These are phyloP conservation scores for Oncorhynchus clarkii DNA, from an alignment of 2,113 vertebrate species.

Conservation along the genomic window DNA sequence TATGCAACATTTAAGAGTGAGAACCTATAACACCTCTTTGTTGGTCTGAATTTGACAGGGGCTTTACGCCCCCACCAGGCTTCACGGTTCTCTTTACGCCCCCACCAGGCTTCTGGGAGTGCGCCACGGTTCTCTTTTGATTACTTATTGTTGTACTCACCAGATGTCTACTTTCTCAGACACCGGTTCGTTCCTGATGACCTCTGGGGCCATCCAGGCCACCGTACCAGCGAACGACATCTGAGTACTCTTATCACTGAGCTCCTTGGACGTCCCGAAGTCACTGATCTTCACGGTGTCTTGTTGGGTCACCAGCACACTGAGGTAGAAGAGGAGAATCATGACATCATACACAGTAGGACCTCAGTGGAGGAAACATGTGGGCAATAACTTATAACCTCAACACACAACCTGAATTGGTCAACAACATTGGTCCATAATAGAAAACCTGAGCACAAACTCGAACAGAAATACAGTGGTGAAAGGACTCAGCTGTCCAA, in stretches of 20 bases:
- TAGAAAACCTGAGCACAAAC: too few species aligned
- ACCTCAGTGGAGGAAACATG: too few species aligned
- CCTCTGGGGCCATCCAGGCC: conserved; percentile 98
- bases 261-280: conserved; percentile 97
- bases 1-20: too few species aligned
- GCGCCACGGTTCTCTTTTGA: too few species aligned
- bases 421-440: too few species aligned
- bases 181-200: conserved; percentile 96
- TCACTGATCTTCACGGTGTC: conserved; percentile 97
- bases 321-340: conserved; percentile 45
- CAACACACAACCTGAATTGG: too few species aligned
- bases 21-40: background rate
- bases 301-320: conserved; percentile 94
- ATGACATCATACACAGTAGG: background rate
- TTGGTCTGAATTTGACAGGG: background rate
- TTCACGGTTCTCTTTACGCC: background rate
- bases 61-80: too few species aligned
- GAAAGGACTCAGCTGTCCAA: too few species aligned
- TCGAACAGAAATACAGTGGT: too few species aligned
- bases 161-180: conserved; percentile 99
- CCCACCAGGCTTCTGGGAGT: too few species aligned
- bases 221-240: conserved; percentile 99
- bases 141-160: conserved; percentile 71
- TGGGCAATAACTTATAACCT: too few species aligned
- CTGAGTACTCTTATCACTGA: conserved; percentile 98